A percentile compares a stretch with the other conserved stretches of the same genome.
These are phyloP conservation scores for Enteromius argenteus DNA, from an alignment of 2,797 vertebrate genomes.

Conservation along the genomic window DNA sequence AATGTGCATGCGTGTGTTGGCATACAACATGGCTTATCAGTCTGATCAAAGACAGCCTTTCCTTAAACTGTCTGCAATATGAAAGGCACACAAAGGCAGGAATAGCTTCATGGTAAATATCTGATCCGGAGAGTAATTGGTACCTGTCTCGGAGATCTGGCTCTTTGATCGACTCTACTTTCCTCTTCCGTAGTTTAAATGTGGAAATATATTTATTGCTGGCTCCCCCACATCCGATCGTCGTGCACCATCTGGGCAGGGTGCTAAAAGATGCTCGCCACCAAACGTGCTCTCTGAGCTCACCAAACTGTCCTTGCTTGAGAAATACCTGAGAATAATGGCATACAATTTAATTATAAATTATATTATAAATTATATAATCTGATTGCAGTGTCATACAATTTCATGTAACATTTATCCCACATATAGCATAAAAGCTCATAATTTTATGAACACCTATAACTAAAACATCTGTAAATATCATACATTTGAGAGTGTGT, in stretches of 20 bases:
- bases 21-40: conserved; percentile 62
- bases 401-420: not conserved
- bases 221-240: conserved; percentile 66
- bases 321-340: conserved; percentile 24
- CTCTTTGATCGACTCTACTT: conserved; percentile 63
- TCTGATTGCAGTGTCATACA: not conserved
- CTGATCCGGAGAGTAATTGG: conserved; percentile 67
- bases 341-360: not conserved
- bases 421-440: not conserved
- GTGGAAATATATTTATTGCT: conserved; percentile 72
- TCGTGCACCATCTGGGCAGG: conserved; percentile 63
- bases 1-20: conserved; percentile 56
- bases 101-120: conserved; percentile 66
- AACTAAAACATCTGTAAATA: not conserved
- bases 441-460: not conserved
- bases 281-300: conserved; percentile 1
- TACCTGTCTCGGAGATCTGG: conserved; percentile 63
- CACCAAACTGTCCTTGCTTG: not conserved
- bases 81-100: conserved; percentile 51
- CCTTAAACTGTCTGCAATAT: conserved; percentile 57
- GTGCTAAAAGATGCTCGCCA: conserved; percentile 29
- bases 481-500: not conserved
- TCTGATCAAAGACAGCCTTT: conserved; percentile 63
- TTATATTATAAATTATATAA: no score
- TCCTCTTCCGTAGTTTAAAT: conserved; percentile 68